These are phyloP conservation scores for Epinotia bilunana DNA, from an alignment of 2,888 invertebrate species.

Conservation along the genomic window DNA sequence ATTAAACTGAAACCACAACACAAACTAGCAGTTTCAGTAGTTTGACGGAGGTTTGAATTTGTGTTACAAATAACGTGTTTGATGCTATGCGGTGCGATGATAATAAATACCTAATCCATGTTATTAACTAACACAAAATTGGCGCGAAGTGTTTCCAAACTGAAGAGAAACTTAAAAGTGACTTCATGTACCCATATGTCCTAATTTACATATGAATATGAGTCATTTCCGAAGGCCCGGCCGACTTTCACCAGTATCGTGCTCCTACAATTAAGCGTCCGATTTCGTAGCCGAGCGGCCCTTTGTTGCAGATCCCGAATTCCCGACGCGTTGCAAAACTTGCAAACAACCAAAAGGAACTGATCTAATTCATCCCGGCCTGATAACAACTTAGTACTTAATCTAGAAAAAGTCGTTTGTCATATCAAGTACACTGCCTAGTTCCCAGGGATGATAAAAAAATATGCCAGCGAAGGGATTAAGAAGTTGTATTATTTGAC, in stretches of 20 bases:
- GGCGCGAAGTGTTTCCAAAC: slow-evolving; percentile 46
- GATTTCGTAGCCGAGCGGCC: slow-evolving; percentile 55
- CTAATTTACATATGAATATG: slow-evolving; percentile 78
- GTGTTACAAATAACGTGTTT: slow-evolving; percentile 19
- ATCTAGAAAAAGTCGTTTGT: not conserved
- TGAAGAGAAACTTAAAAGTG: slow-evolving; percentile 59
- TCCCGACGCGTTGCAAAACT: slow-evolving; percentile 7
- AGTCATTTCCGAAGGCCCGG: slow-evolving; percentile 73
- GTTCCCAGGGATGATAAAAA: not conserved
- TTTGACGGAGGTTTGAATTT: slow-evolving; percentile 28
- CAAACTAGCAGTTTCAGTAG: slow-evolving; percentile 36
- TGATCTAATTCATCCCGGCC: slow-evolving; percentile 3
- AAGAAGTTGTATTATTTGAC: too few species aligned
- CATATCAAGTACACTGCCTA: not conserved
- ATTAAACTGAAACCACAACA: slow-evolving; percentile 40
- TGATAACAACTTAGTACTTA: not conserved
- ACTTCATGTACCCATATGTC: slow-evolving; percentile 58
- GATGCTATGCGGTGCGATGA: not conserved
- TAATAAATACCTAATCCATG: not conserved
- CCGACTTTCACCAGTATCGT: slow-evolving; percentile 77
- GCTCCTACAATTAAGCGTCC: slow-evolving; percentile 67
- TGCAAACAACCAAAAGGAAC: slow-evolving; percentile 14
- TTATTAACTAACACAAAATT: slow-evolving; percentile 15
- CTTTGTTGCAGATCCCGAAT: slow-evolving; percentile 49
- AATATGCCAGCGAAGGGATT: too few species aligned